Conservation (phyloP, 1,140 invertebrate genomes). For the Dendroctonus valens region DNA sequence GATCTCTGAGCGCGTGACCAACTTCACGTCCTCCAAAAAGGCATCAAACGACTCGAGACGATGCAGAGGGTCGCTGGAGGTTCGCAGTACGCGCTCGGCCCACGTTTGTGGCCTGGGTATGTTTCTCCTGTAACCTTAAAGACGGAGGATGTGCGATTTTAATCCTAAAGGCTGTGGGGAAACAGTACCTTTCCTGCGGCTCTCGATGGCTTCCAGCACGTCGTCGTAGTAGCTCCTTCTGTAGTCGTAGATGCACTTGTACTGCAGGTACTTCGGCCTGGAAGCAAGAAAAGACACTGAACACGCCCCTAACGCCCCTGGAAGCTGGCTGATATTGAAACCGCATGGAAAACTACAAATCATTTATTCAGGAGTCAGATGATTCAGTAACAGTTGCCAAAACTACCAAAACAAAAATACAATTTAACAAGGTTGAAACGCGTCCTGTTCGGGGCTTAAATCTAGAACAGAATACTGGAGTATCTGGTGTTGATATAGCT, state of each 20-base stretch:
- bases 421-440: too few species aligned
- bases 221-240: conserved; percentile 80
- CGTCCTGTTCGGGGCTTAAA: neutral
- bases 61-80: conserved; percentile 56
- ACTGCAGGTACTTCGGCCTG: conserved; percentile 73
- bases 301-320: too few species aligned
- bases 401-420: too few species aligned
- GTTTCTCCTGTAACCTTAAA: conserved; percentile 53
- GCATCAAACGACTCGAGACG: conserved; percentile 38
- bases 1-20: conserved; percentile 42
- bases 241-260: conserved; percentile 78
- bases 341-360: too few species aligned
- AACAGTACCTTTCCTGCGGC: conserved; percentile 61
- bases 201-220: conserved; percentile 74
- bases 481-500: conserved; percentile 44
- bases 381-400: too few species aligned
- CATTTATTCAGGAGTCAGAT: too few species aligned
- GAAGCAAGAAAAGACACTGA: conserved; percentile 39
- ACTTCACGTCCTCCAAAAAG: conserved; percentile 42
- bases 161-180: neutral
- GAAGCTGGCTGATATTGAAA: too few species aligned
- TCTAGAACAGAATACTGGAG: conserved; percentile 17
- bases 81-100: conserved; percentile 74
- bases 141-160: neutral
- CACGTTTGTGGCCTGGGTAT: conserved; percentile 74